phyloP scores from a whole-genome alignment of 2,888 invertebrate species.

The Perizoma affinitatum region DNA sequence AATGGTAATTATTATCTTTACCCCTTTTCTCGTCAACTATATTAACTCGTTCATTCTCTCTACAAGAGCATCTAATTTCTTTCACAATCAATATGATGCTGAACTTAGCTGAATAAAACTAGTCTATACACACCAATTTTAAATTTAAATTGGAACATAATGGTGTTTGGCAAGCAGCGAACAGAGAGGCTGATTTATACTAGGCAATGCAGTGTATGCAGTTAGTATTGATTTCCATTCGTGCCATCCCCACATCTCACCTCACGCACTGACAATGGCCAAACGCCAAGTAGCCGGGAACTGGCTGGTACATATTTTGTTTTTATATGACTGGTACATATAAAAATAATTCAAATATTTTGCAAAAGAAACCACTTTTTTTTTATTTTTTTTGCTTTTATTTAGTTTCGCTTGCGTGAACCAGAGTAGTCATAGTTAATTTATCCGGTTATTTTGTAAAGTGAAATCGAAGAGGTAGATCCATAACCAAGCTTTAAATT shows the following conservation, averaged over 20 bases:
- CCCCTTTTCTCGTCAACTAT: too few species aligned
- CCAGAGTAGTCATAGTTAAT: too few species aligned
- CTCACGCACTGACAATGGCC: conserved; percentile 79
- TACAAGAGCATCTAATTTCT: too few species aligned
- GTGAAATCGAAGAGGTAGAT: too few species aligned
- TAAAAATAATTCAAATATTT: too few species aligned
- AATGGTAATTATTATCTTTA: too few species aligned
- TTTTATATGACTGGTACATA: not conserved
- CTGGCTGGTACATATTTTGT: not conserved
- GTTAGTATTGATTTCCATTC: conserved; percentile 84
- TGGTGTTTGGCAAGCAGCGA: conserved; percentile 69
- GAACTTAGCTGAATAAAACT: conserved; percentile 29
- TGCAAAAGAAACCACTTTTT: too few species aligned
- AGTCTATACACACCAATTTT: conserved; percentile 25
- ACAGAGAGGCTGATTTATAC: conserved; percentile 78
- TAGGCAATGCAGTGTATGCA: conserved; percentile 84
- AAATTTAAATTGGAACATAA: conserved; percentile 30
- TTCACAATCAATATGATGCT: conserved; percentile 7
- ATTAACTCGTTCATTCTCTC: too few species aligned
- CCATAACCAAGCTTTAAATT: too few species aligned
- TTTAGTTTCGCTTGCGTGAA: too few species aligned
- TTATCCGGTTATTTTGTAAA: too few species aligned
- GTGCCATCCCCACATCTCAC: conserved; percentile 71
- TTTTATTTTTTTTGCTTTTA: too few species aligned
- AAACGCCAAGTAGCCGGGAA: conserved; percentile 70